Evolutionary conservation across 1,140 invertebrate species (phyloP), one percentile per base, ranked within the genome.

Genomic region (Hydropsyche tenuis): DNA sequence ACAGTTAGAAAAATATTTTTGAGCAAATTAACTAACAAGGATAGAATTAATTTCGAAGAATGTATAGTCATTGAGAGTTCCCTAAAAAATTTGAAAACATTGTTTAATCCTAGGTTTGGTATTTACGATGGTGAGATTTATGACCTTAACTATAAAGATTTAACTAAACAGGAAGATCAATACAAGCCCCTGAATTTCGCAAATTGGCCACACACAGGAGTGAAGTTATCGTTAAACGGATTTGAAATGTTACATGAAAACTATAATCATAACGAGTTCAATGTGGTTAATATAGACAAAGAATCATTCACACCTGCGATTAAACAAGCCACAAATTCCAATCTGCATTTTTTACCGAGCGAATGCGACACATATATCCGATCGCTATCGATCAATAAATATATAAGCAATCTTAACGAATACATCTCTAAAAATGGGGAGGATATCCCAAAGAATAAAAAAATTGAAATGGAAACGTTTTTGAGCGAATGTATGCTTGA

Each of bases 241-340:
- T 56, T 70, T 56, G 27, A 4, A 22, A 37, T 70, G 25, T 0
- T 37, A 1, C 68, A 45, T 20, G 3, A 56, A n/a, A 70, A 70
- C 51, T 45, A 20, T 12, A 70, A 70, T 22, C 22, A 56, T n/a
- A 22, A 70, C 25, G 37, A 70, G n/a, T 70, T 56, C 27, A 37
- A 56, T 9, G 16, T 70, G 7, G 12, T 70, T 0, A 56, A 70
- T 20, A 30, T 56, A 12, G 18, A 20, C 27, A 16, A 30, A 6
- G 4, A 43, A 37, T 4, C 9, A 1, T 6, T 5, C 37, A 70
- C 56, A 37, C 46, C 27, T 16, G 16, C 9, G 1, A 22, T 11
- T 16, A 12, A 18, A 6, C 7, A 16, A 9, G 12, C 37, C 9
- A 45, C 22, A 23, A 42, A 30, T 18, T 56, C 25, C 5, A 16